phyloP scores from a whole-genome alignment of 2,888 invertebrate genomes.

The Aphidius colemani region DNA sequence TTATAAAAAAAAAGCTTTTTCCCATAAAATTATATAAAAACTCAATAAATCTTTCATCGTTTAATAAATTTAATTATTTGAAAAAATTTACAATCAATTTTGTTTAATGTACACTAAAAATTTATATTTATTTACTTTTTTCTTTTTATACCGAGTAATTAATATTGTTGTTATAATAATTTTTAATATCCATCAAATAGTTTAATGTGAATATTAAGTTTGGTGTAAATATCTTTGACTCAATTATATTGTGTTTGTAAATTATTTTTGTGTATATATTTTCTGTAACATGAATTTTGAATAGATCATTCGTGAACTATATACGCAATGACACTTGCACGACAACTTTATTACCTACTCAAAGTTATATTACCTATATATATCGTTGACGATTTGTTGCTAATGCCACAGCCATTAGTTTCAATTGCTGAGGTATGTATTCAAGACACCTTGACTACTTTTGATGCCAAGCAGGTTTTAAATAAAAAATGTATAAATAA shows the following conservation, averaged over 20 bases:
- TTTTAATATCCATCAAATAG: background rate
- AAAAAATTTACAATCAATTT: too few relatives aligned
- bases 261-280: background rate
- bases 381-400: conserved; percentile 55
- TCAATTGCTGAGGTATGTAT: conserved; percentile 40
- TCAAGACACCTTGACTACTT: background rate
- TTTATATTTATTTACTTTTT: background rate
- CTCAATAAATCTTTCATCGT: background rate
- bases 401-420: conserved; percentile 56
- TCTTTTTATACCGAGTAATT: background rate
- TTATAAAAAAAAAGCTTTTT: too few relatives aligned
- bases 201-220: background rate
- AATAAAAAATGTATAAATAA: background rate
- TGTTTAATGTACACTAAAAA: background rate
- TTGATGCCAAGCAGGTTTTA: conserved; percentile 4
- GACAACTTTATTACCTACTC: conserved; percentile 57
- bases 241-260: background rate
- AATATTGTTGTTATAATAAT: background rate
- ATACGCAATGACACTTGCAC: conserved; percentile 46
- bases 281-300: background rate
- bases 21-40: too few relatives aligned
- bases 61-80: background rate
- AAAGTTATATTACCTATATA: conserved; percentile 54
- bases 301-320: conserved; percentile 25
- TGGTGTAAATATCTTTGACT: background rate